Percentiles rank a stretch among this genome's conserved stretches.
These are phyloP conservation scores for Digitonthophagus gazella DNA, from an alignment of 2,888 invertebrate genomes.

Conservation along the genomic window DNA sequence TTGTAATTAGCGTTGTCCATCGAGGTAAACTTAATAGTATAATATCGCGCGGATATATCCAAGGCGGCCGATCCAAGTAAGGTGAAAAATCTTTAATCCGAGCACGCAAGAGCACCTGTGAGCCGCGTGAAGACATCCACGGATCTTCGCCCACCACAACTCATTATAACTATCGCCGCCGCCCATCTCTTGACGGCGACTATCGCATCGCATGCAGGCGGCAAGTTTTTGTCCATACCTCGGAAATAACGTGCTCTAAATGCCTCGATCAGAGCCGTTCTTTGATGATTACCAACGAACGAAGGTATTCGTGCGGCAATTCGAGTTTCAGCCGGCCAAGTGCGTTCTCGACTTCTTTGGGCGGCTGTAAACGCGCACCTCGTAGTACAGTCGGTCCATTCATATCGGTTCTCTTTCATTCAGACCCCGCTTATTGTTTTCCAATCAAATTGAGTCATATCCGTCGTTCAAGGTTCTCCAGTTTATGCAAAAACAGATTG, in stretches of 20 bases:
- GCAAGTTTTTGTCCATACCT: slow-evolving; percentile 18
- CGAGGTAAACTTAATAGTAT: background rate
- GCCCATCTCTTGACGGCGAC: background rate
- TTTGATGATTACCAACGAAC: slow-evolving; percentile 15
- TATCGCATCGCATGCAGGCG: slow-evolving; percentile 15
- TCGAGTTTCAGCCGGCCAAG: slow-evolving; percentile 7
- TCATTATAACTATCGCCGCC: background rate
- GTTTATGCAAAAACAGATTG: background rate
- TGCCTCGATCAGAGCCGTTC: slow-evolving; percentile 21
- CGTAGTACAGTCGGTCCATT: slow-evolving; percentile 12
- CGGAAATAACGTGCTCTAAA: slow-evolving; percentile 20
- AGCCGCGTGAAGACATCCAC: background rate
- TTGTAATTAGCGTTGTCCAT: background rate
- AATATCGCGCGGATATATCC: too few species aligned
- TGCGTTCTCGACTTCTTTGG: background rate
- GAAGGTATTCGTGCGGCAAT: background rate
- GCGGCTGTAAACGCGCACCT: background rate
- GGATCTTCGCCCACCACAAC: background rate
- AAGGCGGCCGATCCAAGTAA: too few species aligned
- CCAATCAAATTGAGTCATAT: slow-evolving; percentile 18
- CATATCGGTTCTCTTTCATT: slow-evolving; percentile 21
- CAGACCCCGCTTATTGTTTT: slow-evolving; percentile 18
- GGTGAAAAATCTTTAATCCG: background rate
- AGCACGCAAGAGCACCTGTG: background rate
- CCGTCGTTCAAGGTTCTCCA: slow-evolving; percentile 15